Base-by-base conservation (phyloP, 2,888 invertebrate species). In the Harpagoxenus sublaevis region DNA sequence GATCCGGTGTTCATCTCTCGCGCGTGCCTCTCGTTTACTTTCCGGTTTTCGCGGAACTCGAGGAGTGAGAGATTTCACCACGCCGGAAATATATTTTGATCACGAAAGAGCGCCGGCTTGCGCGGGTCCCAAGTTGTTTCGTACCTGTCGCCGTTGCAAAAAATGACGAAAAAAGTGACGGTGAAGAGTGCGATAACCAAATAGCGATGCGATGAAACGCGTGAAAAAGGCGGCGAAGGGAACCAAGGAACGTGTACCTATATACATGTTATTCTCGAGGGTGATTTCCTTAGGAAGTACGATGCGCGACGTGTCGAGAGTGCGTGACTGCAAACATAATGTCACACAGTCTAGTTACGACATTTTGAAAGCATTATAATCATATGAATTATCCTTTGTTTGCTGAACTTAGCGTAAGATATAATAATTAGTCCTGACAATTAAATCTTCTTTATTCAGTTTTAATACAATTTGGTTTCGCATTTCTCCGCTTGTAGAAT, bases 71-170 rank as follows among this genome's bases (percentile, higher is more conserved):
- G 42, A 74, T 62, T 23, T 68, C 35, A 15, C 39, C 45, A n/a
- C 12, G 23, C 70, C n/a, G 65, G 88, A 84, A 88, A 88, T 88
- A 88, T 79, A 75, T 86, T 86, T 79, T 70, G 63, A 55, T 77
- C 82, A 51, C 23, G 62, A 62, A 75, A 68, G 53, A 68, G 68
- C 68, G 42, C 23, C 51, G 2, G 28, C 18, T 3, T 42, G 18
- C 28, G 45, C 45, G 12, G 23, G 31, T 55, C 18, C 45, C n/a
- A 60, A 6, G 57, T 48, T 23, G 48, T 51, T 35, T 45, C 57
- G 63, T 66, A 45, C 39, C 23, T 48, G 18, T 66, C 65, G 8
- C 23, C 15, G 6, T 45, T 28, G 31, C 57, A 55, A 60, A 66
- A 85, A 83, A 73, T 70, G 79, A 77, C 35, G 68, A 65, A 55